Evolutionary conservation across 2,113 vertebrate species (phyloP).

Genomic region (Neogobius melanostomus): DNA sequence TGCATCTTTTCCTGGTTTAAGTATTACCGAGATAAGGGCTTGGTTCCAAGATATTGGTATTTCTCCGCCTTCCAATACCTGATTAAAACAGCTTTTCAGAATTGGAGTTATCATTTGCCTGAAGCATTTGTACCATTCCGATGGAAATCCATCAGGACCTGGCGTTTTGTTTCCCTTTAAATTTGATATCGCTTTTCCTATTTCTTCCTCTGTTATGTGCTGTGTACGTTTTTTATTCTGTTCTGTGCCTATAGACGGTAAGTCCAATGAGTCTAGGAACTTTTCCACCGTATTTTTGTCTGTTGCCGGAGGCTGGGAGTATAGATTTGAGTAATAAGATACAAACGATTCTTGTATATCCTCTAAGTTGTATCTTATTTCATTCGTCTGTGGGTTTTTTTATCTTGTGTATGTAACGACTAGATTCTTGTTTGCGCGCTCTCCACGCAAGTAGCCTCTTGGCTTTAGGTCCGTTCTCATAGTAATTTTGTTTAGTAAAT

Average conservation of each 20-base stretch:
- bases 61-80: neutral
- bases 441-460: neutral
- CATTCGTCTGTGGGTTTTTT: neutral
- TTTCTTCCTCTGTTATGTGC: too few species aligned
- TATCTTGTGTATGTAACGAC: neutral
- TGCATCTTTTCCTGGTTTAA: neutral
- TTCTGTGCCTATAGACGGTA: too few species aligned
- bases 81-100: neutral
- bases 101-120: neutral
- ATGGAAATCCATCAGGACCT: too few species aligned
- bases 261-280: too few species aligned
- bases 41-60: neutral
- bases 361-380: neutral
- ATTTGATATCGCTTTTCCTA: too few species aligned
- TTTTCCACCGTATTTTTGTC: too few species aligned
- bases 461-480: neutral
- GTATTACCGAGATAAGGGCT: neutral
- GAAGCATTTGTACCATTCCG: neutral
- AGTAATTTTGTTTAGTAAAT: neutral
- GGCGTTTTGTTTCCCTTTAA: too few species aligned
- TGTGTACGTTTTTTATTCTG: too few species aligned
- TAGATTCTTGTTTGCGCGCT: neutral
- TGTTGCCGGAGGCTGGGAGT: too few species aligned
- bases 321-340: too few species aligned
- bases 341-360: neutral